Evolutionary conservation across 2,888 invertebrate species (phyloP).

Genomic region (Tinea semifulvella): DNA sequence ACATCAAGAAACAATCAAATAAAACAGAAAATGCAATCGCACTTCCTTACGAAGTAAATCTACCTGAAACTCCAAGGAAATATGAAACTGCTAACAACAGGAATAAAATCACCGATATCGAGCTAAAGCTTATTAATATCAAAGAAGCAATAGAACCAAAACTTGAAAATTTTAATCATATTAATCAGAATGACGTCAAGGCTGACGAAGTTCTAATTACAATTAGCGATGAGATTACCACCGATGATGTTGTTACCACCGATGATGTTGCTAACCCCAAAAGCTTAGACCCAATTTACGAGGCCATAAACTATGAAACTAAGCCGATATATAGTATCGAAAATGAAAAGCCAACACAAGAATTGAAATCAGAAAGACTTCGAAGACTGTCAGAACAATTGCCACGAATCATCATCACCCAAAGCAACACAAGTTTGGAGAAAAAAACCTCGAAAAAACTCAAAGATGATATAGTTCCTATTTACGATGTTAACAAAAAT

Average conservation of each 20-base stretch:
- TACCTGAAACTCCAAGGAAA: too few relatives aligned
- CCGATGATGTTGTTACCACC: conserved; percentile 16
- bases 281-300: neutral
- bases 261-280: too few relatives aligned
- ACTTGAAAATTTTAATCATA: too few relatives aligned
- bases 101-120: neutral
- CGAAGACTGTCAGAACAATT: conserved; percentile 45
- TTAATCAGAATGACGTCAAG: neutral
- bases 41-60: too few relatives aligned
- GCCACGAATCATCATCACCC: conserved; percentile 53
- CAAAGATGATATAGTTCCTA: conserved; percentile 14
- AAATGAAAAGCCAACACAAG: conserved; percentile 32
- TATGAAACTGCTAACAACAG: neutral
- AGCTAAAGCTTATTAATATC: neutral
- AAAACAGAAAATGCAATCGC: too few relatives aligned
- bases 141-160: too few relatives aligned
- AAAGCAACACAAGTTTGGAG: conserved; percentile 41
- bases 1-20: too few relatives aligned
- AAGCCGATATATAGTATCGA: conserved; percentile 33
- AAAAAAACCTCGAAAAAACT: conserved; percentile 11
- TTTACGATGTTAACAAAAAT: conserved; percentile 18
- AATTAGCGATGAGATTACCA: neutral
- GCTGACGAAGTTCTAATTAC: neutral
- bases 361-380: conserved; percentile 34
- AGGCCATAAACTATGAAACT: conserved; percentile 17